phyloP scores from a whole-genome alignment of 2,797 vertebrate species.

The Anomalospiza imberbis region DNA sequence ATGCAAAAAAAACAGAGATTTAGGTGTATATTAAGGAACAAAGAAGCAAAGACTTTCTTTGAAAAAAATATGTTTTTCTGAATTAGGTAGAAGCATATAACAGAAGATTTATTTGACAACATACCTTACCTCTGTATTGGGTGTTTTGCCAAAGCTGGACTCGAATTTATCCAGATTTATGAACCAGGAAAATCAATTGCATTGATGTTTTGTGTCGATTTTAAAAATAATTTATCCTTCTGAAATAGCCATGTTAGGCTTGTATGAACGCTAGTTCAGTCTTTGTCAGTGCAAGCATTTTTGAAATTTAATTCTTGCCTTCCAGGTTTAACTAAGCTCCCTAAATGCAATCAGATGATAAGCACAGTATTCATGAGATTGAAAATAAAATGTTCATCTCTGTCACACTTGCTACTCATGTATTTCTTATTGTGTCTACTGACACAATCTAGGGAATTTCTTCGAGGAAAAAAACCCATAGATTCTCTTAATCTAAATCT shows the following conservation, averaged over 20 bases:
- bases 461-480: neutral
- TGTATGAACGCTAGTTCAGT: neutral
- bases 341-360: neutral
- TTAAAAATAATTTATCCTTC: neutral
- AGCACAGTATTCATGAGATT: neutral
- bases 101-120: constrained; percentile 13
- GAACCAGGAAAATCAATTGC: neutral
- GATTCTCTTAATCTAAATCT: neutral
- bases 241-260: neutral
- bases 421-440: neutral
- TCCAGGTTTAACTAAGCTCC: neutral
- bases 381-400: neutral
- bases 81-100: neutral
- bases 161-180: constrained; percentile 27
- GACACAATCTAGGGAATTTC: neutral
- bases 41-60: neutral
- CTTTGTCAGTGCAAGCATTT: neutral
- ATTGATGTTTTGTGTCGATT: neutral
- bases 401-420: neutral
- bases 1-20: neutral
- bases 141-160: neutral
- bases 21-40: neutral
- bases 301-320: neutral
- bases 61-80: neutral
- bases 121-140: neutral